These are phyloP conservation scores for Ophion slaviceki DNA, from an alignment of 2,888 invertebrate species.

Conservation along the genomic window DNA sequence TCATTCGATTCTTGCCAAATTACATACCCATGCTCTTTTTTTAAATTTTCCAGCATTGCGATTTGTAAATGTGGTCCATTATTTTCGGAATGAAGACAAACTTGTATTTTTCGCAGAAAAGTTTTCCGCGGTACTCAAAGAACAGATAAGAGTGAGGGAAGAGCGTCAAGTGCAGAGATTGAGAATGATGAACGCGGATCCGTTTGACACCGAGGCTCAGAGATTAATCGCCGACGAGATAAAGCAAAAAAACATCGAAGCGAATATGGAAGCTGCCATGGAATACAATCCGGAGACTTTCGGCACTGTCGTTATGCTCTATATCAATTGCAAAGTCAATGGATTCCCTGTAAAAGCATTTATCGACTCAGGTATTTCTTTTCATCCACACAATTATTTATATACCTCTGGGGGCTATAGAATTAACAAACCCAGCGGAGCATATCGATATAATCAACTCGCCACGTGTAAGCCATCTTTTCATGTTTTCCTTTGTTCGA, in stretches of 20 bases:
- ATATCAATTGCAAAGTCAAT: constrained; percentile 98
- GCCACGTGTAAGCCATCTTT: not conserved
- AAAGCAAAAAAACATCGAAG: constrained; percentile 97
- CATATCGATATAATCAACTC: not conserved
- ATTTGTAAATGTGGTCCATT: not conserved
- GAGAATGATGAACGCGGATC: constrained; percentile 96
- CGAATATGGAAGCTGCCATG: constrained; percentile 99
- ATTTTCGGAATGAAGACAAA: constrained; percentile 29
- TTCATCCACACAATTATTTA: not conserved
- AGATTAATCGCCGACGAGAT: constrained; percentile 98
- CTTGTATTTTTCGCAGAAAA: constrained; percentile 85
- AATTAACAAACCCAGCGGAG: not conserved
- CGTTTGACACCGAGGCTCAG: constrained; percentile 98
- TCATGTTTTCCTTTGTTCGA: constrained; percentile 12
- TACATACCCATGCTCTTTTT: not conserved
- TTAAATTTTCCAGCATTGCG: no score
- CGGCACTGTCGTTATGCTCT: constrained; percentile 98
- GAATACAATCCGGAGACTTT: constrained; percentile 99
- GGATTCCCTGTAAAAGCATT: constrained; percentile 98
- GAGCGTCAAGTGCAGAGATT: constrained; percentile 93
- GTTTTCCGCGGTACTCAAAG: constrained; percentile 91
- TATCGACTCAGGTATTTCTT: constrained; percentile 93
- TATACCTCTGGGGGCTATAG: not conserved
- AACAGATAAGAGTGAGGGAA: constrained; percentile 92
- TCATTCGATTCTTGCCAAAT: not conserved